Evolutionary conservation across 2,888 invertebrate genomes (phyloP).

Genomic region (Dendrolimus pini): DNA sequence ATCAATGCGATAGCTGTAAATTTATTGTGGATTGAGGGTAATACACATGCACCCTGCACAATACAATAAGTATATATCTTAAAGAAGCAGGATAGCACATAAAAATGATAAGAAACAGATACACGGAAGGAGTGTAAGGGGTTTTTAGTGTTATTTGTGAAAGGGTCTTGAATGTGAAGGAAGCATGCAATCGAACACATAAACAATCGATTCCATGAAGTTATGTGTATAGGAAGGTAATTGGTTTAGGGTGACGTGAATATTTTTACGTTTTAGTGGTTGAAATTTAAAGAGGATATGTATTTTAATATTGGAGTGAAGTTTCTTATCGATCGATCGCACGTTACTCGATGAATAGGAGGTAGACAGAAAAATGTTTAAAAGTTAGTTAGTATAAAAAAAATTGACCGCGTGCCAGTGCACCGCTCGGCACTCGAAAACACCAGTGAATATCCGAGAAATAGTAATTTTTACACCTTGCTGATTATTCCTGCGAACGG

Average conservation of each 20-base stretch:
- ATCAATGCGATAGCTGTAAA: constrained; percentile 1
- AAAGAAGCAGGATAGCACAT: constrained; percentile 42
- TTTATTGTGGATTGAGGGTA: neutral
- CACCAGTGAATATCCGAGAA: too few relatives aligned
- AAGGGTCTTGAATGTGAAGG: constrained; percentile 38
- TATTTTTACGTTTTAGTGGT: neutral
- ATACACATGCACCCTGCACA: neutral
- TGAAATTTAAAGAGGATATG: neutral
- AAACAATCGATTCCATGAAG: constrained; percentile 30
- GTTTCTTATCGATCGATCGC: too few relatives aligned
- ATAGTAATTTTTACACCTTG: too few relatives aligned
- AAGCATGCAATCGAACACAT: constrained; percentile 41
- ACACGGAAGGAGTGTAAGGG: constrained; percentile 39
- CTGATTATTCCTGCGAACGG: too few relatives aligned
- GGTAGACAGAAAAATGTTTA: too few relatives aligned
- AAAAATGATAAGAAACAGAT: constrained; percentile 65
- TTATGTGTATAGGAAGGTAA: neutral
- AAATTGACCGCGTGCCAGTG: too few relatives aligned
- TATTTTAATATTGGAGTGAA: too few relatives aligned
- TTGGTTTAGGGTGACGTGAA: neutral
- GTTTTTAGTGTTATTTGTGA: constrained; percentile 37
- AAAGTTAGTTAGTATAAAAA: too few relatives aligned
- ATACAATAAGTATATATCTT: neutral
- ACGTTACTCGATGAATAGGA: too few relatives aligned
- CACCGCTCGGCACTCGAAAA: too few relatives aligned